These are phyloP conservation scores for Macrobrachium nipponense DNA, from an alignment of 1,140 invertebrate species.

Conservation along the genomic window DNA sequence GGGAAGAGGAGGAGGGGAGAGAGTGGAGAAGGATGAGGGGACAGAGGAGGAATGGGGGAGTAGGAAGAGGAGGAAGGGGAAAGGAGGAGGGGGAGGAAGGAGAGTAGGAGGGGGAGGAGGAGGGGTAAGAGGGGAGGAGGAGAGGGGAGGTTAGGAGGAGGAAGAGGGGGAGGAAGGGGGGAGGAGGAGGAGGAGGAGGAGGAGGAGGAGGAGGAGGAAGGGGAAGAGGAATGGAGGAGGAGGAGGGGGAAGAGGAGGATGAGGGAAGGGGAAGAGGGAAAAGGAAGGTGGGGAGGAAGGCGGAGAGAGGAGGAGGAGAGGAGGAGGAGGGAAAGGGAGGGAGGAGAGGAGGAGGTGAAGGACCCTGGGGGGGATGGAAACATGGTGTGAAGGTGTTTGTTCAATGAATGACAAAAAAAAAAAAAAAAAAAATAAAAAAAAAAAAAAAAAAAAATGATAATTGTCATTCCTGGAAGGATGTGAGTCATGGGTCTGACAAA, in stretches of 20 bases:
- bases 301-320: not conserved
- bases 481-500: no score
- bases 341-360: not conserved
- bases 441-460: no score
- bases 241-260: no score
- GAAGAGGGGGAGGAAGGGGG: no score
- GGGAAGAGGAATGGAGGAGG: no score
- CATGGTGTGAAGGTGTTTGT: not conserved
- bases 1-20: not conserved
- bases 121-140: not conserved
- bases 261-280: not conserved
- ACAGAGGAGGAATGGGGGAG: not conserved
- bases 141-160: no score
- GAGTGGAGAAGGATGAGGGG: not conserved
- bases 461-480: no score
- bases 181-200: no score
- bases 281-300: not conserved
- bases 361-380: no score
- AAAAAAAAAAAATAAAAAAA: no score
- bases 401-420: no score
- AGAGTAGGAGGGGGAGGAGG: not conserved
- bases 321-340: not conserved
- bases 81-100: not conserved
- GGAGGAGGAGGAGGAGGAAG: no score
- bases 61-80: not conserved